Conservation (phyloP, 2,888 invertebrate genomes). For the Tetheella fluctuosa region DNA sequence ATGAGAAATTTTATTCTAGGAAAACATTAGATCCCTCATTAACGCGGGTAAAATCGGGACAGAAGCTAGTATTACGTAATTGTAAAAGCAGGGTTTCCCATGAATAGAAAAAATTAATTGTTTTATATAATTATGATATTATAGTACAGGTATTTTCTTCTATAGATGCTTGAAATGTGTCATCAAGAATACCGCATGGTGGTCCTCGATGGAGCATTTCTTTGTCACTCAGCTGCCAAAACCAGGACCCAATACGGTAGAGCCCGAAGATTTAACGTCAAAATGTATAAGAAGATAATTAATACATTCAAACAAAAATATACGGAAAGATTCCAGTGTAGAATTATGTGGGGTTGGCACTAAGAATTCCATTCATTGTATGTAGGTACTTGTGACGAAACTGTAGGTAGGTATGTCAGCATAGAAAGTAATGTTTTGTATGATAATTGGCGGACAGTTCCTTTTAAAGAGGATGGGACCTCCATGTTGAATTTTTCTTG, state of each 20-base stretch:
- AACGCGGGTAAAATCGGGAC: too few species aligned
- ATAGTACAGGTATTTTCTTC: constrained; percentile 16
- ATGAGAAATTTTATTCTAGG: too few species aligned
- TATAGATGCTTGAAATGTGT: constrained; percentile 91
- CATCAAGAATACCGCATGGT: constrained; percentile 88
- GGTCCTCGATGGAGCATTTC: constrained; percentile 89
- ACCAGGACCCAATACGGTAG: constrained; percentile 43
- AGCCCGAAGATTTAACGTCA: constrained; percentile 68
- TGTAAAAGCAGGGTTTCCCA: too few species aligned
- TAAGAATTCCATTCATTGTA: not conserved
- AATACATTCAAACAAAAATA: constrained; percentile 74
- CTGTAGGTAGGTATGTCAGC: too few species aligned
- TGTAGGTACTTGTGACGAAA: too few species aligned
- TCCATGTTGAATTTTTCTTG: too few species aligned
- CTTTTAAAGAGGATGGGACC: too few species aligned
- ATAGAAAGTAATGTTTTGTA: too few species aligned
- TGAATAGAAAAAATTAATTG: too few species aligned
- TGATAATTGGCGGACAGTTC: too few species aligned
- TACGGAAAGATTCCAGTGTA: constrained; percentile 70
- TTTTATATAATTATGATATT: not conserved
- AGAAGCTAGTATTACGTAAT: too few species aligned
- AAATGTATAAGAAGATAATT: constrained; percentile 78
- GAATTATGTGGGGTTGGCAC: constrained; percentile 55
- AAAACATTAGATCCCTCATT: too few species aligned
- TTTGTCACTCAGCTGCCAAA: constrained; percentile 85